Evolutionary conservation across 2,113 vertebrate genomes (phyloP).

Genomic region (Burhinus oedicnemus): DNA sequence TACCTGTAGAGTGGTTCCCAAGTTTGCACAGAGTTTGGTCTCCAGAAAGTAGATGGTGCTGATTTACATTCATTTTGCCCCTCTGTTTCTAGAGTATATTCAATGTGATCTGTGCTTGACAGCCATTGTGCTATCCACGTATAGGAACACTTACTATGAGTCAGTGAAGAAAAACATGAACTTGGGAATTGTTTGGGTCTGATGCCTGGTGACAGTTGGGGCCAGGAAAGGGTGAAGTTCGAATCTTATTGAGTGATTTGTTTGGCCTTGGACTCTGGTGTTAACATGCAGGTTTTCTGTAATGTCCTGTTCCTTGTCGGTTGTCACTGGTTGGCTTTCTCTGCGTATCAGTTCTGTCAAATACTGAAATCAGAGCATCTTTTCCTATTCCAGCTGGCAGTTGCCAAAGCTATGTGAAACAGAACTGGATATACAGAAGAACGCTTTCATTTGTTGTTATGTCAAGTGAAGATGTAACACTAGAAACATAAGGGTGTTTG

Average conservation of each 20-base stretch:
- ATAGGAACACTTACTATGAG: not conserved
- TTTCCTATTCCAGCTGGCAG: constrained; percentile 28
- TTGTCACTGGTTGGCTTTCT: not conserved
- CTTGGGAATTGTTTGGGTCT: not conserved
- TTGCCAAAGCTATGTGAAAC: constrained; percentile 25
- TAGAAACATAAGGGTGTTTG: not conserved
- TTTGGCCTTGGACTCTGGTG: not conserved
- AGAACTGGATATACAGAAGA: not conserved
- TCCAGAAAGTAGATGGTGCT: not conserved
- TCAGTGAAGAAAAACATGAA: not conserved
- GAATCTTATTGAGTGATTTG: not conserved
- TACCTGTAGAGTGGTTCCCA: not conserved
- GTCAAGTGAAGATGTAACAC: constrained; percentile 20
- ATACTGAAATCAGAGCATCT: not conserved
- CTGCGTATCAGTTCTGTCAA: not conserved
- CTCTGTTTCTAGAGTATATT: not conserved
- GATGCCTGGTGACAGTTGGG: not conserved
- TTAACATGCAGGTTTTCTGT: constrained; percentile 20
- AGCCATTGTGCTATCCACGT: not conserved
- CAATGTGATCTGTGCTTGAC: not conserved
- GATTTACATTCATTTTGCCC: not conserved
- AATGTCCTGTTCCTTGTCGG: not conserved
- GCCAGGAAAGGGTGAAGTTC: not conserved
- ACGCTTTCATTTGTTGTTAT: not conserved
- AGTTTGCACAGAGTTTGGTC: not conserved